A percentile compares a stretch with the other conserved stretches of the same genome.
Conservation (phyloP, 2,888 invertebrate genomes). For the Acanthosoma haemorrhoidale region DNA sequence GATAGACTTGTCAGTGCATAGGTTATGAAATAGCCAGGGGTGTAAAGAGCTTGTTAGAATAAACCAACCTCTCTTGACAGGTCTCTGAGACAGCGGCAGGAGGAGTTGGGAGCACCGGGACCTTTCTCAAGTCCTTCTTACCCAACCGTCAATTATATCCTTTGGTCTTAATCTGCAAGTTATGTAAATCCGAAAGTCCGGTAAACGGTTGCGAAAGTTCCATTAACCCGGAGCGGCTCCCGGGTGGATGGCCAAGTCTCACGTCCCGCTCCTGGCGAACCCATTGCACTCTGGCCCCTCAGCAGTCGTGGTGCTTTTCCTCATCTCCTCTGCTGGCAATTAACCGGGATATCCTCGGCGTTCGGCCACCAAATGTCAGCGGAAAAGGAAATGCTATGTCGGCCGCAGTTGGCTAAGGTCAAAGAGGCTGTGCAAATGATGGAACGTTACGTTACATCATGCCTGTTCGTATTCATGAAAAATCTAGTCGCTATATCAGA, state of each 20-base stretch:
- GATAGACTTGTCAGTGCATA: too few relatives aligned
- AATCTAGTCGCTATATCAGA: too few relatives aligned
- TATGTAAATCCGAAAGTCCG: neutral
- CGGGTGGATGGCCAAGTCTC: neutral
- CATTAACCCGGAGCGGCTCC: neutral
- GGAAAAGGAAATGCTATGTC: neutral
- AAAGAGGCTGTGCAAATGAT: too few relatives aligned
- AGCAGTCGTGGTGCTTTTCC: neutral
- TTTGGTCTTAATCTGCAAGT: neutral
- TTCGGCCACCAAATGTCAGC: neutral
- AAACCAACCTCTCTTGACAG: too few relatives aligned
- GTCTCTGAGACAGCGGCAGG: too few relatives aligned
- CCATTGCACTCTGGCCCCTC: neutral
- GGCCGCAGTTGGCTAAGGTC: too few relatives aligned
- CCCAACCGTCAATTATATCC: neutral
- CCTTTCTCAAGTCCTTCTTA: too few relatives aligned
- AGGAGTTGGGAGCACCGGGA: too few relatives aligned
- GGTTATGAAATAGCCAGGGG: too few relatives aligned
- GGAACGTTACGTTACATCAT: too few relatives aligned
- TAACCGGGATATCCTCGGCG: neutral
- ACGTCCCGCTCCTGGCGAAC: neutral
- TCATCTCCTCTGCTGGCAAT: conserved; percentile 1
- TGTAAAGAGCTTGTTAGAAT: too few relatives aligned
- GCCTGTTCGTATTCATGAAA: too few relatives aligned
- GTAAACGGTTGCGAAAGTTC: neutral